Percentiles rank a stretch among this genome's conserved stretches.
These are phyloP conservation scores for Caenorhabditis drosophilae DNA, from an alignment of 2,888 invertebrate species.

Conservation along the genomic window DNA sequence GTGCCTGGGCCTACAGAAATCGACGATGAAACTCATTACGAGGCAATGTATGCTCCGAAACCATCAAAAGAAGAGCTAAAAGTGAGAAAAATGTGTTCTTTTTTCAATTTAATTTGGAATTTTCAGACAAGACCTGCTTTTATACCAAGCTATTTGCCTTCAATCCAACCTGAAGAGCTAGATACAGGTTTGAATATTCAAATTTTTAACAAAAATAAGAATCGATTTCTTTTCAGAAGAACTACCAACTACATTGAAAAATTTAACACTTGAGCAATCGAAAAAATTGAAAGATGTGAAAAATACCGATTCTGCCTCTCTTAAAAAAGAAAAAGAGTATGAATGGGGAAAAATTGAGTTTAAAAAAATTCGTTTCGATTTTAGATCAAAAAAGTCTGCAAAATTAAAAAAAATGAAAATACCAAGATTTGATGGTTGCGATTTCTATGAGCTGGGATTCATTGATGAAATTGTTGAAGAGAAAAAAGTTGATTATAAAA, in stretches of 20 bases:
- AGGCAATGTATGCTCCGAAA: constrained; percentile 20
- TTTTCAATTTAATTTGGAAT: neutral
- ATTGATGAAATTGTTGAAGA: constrained; percentile 10
- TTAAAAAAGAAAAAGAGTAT: too few species aligned
- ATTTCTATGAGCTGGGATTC: constrained; percentile 16
- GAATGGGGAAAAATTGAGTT: neutral
- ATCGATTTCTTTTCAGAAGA: too few species aligned
- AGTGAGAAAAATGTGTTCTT: neutral
- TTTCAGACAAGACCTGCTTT: constrained; percentile 10
- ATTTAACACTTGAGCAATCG: too few species aligned
- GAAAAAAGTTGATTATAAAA: neutral
- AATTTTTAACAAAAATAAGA: too few species aligned
- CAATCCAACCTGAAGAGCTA: constrained; percentile 18
- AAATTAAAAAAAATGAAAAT: constrained; percentile 10
- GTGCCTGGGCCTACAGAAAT: constrained; percentile 3
- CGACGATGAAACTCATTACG: constrained; percentile 6
- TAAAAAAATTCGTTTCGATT: neutral
- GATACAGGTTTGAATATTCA: constrained; percentile 4
- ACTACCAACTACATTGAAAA: too few species aligned
- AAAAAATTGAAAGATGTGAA: constrained; percentile 5
- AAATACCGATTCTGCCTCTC: too few species aligned
- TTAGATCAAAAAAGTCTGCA: neutral
- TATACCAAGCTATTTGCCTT: constrained; percentile 10
- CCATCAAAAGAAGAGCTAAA: constrained; percentile 21
- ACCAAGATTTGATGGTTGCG: constrained; percentile 21